Percentiles rank a stretch among this genome's conserved stretches.
Evolutionary conservation across 2,113 vertebrate genomes (phyloP).

Genomic region (Pteruthius melanotis): DNA sequence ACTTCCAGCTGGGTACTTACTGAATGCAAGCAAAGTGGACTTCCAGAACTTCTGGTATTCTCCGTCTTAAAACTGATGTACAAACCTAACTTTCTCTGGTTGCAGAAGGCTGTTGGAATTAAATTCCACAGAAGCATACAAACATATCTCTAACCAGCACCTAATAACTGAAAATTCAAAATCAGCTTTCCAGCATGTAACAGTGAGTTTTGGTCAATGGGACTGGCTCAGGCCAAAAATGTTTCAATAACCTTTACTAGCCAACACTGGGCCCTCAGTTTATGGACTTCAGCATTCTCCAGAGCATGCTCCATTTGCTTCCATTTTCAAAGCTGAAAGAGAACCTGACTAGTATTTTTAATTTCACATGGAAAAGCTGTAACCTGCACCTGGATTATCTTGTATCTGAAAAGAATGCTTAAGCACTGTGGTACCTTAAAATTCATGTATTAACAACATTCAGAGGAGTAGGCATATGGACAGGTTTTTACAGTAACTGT

Average conservation of each 20-base stretch:
- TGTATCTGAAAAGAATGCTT: neutral
- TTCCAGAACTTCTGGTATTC: neutral
- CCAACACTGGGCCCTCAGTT: neutral
- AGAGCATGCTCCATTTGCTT: neutral
- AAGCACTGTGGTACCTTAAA: neutral
- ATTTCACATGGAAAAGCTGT: neutral
- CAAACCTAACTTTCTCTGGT: neutral
- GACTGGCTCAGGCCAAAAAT: neutral
- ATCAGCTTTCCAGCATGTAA: neutral
- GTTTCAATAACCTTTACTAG: neutral
- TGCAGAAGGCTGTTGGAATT: neutral
- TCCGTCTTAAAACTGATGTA: neutral
- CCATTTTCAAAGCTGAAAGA: neutral
- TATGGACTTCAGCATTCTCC: neutral
- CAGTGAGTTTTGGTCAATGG: neutral
- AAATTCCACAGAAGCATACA: neutral
- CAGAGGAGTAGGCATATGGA: accelerated
- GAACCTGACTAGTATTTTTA: neutral
- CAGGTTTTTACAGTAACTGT: neutral
- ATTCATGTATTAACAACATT: neutral
- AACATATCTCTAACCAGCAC: neutral
- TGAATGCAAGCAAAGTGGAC: neutral
- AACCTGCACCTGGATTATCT: neutral
- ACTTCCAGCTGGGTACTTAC: neutral
- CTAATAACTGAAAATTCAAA: neutral